A percentile compares a stretch with the other conserved stretches of the same genome.
Conservation (phyloP, 2,113 vertebrate genomes). For the Pantherophis guttatus region DNA sequence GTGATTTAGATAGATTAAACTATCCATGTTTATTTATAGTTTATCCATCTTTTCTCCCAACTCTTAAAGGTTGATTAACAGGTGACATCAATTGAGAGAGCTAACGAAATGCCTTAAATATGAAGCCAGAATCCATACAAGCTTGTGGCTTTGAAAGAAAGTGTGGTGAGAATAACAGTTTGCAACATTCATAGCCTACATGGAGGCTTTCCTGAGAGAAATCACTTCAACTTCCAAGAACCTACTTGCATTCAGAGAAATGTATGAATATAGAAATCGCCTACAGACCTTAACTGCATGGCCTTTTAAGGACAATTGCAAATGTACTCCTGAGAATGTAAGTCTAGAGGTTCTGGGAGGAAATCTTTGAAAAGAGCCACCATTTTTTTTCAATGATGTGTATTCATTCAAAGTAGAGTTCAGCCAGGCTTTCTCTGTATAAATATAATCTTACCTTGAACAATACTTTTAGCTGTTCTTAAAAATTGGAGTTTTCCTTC, state of each 20-base stretch:
- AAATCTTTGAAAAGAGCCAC: background rate
- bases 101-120: constrained; percentile 26
- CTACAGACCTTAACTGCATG: constrained; percentile 75
- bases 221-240: background rate
- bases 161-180: accelerated
- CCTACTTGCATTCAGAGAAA: constrained; percentile 60
- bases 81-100: constrained; percentile 26
- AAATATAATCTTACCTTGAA: background rate
- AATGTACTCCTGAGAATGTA: constrained; percentile 78
- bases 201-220: constrained; percentile 33
- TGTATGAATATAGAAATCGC: constrained; percentile 74
- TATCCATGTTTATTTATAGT: background rate
- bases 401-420: background rate
- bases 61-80: constrained; percentile 1
- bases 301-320: constrained; percentile 78
- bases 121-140: background rate
- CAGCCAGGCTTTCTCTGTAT: background rate
- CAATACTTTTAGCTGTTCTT: background rate
- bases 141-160: accelerated
- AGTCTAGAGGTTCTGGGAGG: constrained; percentile 1
- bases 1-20: background rate
- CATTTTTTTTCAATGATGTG: background rate
- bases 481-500: background rate
- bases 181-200: accelerated
- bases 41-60: background rate